phyloP scores from a whole-genome alignment of 2,113 vertebrate genomes.

The Pimephales promelas region DNA sequence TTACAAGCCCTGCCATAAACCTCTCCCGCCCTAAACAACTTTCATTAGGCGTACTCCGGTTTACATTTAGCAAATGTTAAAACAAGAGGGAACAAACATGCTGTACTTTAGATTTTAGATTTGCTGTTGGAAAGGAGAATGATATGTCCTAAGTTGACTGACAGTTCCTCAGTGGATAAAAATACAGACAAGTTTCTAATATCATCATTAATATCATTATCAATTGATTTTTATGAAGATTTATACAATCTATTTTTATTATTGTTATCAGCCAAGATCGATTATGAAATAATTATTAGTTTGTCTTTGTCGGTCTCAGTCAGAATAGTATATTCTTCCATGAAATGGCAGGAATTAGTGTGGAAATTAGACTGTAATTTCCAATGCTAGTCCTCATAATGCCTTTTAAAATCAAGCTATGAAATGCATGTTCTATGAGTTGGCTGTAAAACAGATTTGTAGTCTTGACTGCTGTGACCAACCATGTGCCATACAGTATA shows the following conservation, averaged over 20 bases:
- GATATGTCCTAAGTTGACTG: neutral
- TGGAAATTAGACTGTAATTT: neutral
- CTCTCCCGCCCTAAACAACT: slow-evolving; percentile 34
- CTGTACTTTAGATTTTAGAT: neutral
- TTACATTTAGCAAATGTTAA: slow-evolving; percentile 70
- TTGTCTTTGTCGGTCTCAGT: neutral
- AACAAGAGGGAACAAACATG: slow-evolving; percentile 24
- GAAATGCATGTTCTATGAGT: slow-evolving; percentile 18
- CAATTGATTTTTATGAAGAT: too few relatives aligned
- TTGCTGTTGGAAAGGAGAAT: neutral
- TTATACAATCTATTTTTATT: too few relatives aligned
- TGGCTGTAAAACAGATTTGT: slow-evolving; percentile 24
- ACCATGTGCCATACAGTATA: slow-evolving; percentile 29
- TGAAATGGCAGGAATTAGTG: too few relatives aligned
- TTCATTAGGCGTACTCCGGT: slow-evolving; percentile 70
- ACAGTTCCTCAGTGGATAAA: too few relatives aligned
- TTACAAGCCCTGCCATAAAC: slow-evolving; percentile 44
- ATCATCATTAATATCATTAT: too few relatives aligned
- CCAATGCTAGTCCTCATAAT: neutral
- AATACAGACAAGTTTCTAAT: too few relatives aligned
- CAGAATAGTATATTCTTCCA: too few relatives aligned
- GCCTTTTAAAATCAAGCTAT: neutral
- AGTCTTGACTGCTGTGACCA: slow-evolving; percentile 33
- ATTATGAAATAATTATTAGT: neutral
- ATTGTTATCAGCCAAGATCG: too few relatives aligned